Evolutionary conservation across 2,888 invertebrate species (phyloP), one percentile per base, ranked within the genome.

Genomic region (Stenichneumon culpator): DNA sequence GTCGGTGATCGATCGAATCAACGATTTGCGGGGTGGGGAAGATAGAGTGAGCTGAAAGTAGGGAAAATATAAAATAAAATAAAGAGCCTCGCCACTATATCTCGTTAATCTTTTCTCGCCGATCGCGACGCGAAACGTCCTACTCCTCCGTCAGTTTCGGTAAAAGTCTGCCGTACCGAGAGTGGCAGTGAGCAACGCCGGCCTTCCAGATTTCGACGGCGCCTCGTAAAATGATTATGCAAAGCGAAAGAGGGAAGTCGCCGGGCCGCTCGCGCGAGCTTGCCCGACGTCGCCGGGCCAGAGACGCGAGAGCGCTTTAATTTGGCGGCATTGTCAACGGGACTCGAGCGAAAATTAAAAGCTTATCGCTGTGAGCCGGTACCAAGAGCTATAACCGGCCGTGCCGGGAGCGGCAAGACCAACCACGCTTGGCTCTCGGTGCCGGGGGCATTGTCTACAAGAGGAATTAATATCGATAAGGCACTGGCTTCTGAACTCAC

Each of bases 271-370:
- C 22, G 25, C 57, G 22, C 68, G 50, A 52, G 69, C 19, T 22
- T 54, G 32, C 57, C n/a, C 80, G 47, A 22, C 57, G 54, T 68
- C n/a, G 73, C 19, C 52, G 22, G 65, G 52, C 50, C 60, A 50
- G 50, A 67, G 47, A 63, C 65, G 79, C 75, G 65, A 81, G 78
- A 32, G 75, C 70, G 81, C 87, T 92, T 89, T 91, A 90, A 91
- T 92, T 91, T 89, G 88, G 87, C 74, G 86, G 90, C 87, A 91
- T 91, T 91, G 91, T 91, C 88, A 87, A 84, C 79, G 83, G 70
- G 82, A 84, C 81, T 87, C 80, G 86, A 83, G 86, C 81, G 90
- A 91, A 90, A 92, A 91, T 92, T 90, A 92, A 91, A 91, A 91
- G 91, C 91, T 92, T 90, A 91, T 91, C 91, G 89, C 89, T 82